Conservation (phyloP, 2,888 invertebrate species). For the Melanophora roralis region DNA sequence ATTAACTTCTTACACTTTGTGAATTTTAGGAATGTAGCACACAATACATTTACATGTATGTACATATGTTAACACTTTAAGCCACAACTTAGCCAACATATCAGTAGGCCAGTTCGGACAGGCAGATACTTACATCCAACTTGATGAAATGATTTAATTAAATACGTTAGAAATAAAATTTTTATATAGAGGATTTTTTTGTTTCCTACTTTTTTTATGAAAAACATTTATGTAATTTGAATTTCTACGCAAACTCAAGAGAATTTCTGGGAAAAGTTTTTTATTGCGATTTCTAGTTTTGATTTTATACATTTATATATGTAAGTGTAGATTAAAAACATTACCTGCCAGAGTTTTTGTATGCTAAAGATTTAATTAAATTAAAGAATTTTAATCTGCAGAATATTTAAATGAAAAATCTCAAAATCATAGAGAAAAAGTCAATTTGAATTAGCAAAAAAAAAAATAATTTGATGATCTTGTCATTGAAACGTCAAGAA, state of each 20-base stretch:
- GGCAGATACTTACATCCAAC: conserved; percentile 25
- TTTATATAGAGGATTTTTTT: conserved; percentile 45
- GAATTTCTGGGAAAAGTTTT: background rate
- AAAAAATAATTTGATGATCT: background rate
- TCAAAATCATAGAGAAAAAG: background rate
- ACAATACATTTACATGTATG: conserved; percentile 17
- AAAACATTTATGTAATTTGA: conserved; percentile 23
- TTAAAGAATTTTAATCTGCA: conserved; percentile 7
- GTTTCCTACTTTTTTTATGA: background rate
- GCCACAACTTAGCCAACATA: background rate
- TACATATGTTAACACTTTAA: background rate
- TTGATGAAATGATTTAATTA: conserved; percentile 62
- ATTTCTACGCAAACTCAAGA: background rate
- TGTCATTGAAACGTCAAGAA: background rate
- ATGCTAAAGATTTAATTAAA: conserved; percentile 18
- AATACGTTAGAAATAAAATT: conserved; percentile 56
- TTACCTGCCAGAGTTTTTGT: conserved; percentile 9
- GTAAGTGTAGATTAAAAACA: conserved; percentile 37
- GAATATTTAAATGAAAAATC: background rate
- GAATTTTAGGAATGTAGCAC: conserved; percentile 61
- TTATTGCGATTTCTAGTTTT: conserved; percentile 23
- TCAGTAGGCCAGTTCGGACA: conserved; percentile 33
- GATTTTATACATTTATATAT: conserved; percentile 33
- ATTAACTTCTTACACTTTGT: conserved; percentile 66
- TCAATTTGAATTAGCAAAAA: background rate